These are phyloP conservation scores for Acrobasis repandana DNA, from an alignment of 2,888 invertebrate genomes.

Conservation along the genomic window DNA sequence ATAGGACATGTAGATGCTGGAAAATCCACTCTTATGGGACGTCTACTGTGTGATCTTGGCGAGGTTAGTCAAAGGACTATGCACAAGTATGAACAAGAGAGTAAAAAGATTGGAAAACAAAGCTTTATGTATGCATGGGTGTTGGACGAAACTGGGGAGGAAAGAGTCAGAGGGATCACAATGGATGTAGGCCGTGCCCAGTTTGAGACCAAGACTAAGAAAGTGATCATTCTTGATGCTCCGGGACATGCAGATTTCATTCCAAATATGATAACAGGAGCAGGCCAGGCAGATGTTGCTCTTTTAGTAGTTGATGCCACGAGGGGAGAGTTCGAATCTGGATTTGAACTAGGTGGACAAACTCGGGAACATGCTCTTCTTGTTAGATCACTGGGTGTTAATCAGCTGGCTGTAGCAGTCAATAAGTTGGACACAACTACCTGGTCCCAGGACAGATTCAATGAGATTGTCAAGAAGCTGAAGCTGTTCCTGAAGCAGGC, in stretches of 20 bases:
- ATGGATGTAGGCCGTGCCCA: conserved; percentile 98
- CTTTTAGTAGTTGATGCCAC: conserved; percentile 98
- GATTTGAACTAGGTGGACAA: conserved; percentile 98
- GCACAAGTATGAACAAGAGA: conserved; percentile 99
- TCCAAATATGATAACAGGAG: conserved; percentile 99
- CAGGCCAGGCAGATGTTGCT: conserved; percentile 99
- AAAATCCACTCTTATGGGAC: conserved; percentile 98
- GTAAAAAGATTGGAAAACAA: conserved; percentile 97
- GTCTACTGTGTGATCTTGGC: conserved; percentile 92
- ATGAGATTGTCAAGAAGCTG: conserved; percentile 93
- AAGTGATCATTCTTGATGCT: conserved; percentile 95
- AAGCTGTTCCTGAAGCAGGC: conserved; percentile 93
- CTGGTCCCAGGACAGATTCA: conserved; percentile 96
- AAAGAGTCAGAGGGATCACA: conserved; percentile 97
- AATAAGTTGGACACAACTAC: conserved; percentile 98
- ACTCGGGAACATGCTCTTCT: conserved; percentile 98
- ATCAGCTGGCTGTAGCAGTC: conserved; percentile 96
- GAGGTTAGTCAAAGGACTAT: conserved; percentile 93
- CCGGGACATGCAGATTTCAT: conserved; percentile 99
- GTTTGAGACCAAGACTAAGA: conserved; percentile 94
- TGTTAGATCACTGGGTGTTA: conserved; percentile 94
- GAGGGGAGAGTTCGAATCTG: conserved; percentile 99
- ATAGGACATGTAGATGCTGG: conserved; percentile 99
- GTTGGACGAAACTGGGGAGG: conserved; percentile 98
- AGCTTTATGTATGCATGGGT: conserved; percentile 99